Base-by-base conservation (phyloP, 2,888 invertebrate genomes). In the Carterocephalus palaemon region DNA sequence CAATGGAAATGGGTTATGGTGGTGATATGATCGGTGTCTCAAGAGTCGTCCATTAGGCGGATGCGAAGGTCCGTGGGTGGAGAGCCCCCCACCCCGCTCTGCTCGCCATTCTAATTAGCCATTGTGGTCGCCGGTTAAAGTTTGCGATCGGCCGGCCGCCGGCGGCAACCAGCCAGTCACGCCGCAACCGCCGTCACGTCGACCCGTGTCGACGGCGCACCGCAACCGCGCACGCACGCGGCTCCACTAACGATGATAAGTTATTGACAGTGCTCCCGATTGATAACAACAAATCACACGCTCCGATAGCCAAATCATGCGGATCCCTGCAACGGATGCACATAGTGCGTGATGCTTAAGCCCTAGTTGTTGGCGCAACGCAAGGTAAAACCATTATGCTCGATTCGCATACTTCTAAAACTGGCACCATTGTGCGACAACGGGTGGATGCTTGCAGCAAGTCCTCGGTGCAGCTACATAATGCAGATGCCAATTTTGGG, bases 21-120 rank as follows among this genome's bases (percentile, higher is more conserved):
- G 46, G 58, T 70, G 74, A 75, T 76, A 70, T 72, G 66, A 71
- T 72, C 67, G 57, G 63, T 66, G 67, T 67, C 66, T 73, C 67
- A 71, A 59, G 66, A 68, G 71, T 70, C 65, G 68, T 69, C 73
- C 70, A 70, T 75, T 70, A 83, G 71, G 75, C 85, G 83, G 85
- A 85, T 83, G 74, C 81, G 68, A 76, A 79, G 83, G 76, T 73
- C 69, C 72, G 84, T 84, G 83, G 85, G 85, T 77, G 82, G 75
- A 75, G 69, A 68, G 70, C 63, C 69, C 69, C 62, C 67, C 65
- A 47, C 71, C 68, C 63, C 75, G 59, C 63, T 62, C 67, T 63
- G 63, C 73, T 81, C 73, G 81, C 81, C 83, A 84, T 86, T 84
- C 85, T 84, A 86, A 86, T 84, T 83, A 85, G 80, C 78, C 76